Evolutionary conservation across 1,140 invertebrate species (phyloP).

Genomic region (Pinna nobilis): DNA sequence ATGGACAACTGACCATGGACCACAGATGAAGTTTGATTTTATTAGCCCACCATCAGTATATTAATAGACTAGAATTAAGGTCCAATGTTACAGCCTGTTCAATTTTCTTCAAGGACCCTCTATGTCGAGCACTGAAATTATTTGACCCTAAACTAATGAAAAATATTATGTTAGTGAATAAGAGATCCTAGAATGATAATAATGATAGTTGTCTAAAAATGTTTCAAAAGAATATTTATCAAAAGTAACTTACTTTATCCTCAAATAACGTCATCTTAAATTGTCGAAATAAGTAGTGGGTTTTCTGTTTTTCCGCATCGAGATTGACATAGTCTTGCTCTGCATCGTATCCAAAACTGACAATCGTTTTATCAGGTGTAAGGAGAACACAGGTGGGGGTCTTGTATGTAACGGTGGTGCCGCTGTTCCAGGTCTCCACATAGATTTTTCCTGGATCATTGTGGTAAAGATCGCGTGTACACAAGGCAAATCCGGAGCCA

Average conservation of each 20-base stretch:
- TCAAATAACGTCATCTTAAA: slow-evolving; percentile 21
- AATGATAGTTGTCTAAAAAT: too few relatives aligned
- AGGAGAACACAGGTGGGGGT: slow-evolving; percentile 11
- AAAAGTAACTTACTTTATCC: slow-evolving; percentile 7
- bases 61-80: too few relatives aligned
- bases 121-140: too few relatives aligned
- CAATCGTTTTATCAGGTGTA: neutral
- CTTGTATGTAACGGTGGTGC: slow-evolving; percentile 11
- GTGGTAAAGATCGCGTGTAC: slow-evolving; percentile 19
- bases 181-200: too few relatives aligned
- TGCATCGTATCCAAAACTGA: slow-evolving; percentile 22
- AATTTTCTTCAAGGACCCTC: too few relatives aligned
- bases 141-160: too few relatives aligned
- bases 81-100: too few relatives aligned
- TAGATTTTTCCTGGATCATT: slow-evolving; percentile 6
- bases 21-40: too few relatives aligned
- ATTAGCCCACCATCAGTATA: too few relatives aligned
- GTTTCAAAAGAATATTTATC: neutral
- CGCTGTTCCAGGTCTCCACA: slow-evolving; percentile 12
- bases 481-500: slow-evolving; percentile 39
- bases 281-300: slow-evolving; percentile 14
- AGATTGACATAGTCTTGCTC: slow-evolving; percentile 4
- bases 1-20: too few relatives aligned
- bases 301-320: slow-evolving; percentile 6
- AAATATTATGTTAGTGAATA: too few relatives aligned